Base-by-base conservation (phyloP, 2,113 vertebrate genomes). In the Dolichallabes microphthalmus region DNA sequence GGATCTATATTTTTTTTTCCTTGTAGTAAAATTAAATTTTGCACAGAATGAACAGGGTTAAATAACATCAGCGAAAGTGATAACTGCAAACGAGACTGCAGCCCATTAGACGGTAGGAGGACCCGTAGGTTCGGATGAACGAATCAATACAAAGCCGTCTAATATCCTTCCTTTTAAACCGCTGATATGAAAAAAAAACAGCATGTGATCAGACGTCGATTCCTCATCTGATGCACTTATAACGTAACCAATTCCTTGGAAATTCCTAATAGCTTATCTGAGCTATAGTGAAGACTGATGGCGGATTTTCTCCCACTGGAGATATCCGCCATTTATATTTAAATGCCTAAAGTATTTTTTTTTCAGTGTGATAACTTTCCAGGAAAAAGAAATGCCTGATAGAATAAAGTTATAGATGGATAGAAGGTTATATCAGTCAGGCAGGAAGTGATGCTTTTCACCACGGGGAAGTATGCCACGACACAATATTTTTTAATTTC, bases 141-240 rank as follows among this genome's bases (percentile, higher is more conserved):
- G 69, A 71, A 90, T 90, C 85, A 73, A 90, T 90, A 85, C 74
- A 80, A 87, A 88, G 30, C 83, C 64, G 77, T 64, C 77, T 74
- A 85, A 83, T 57, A 27, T 58, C 80, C 66, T 64, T 60, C 85
- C 39, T 58, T 68, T 80, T 53, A 83, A 83, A 83, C 81, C 45
- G 50, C 74, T 52, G 80, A 77, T 71, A 79, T 66, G 80, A 78
- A 76, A 80, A 78, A 76, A 80, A 66, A 52, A 64, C 30, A 12
- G 2, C 76, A 73, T 45, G 58, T 66, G 85, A 82, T 74, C 39
- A 57, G 61, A 22, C 32, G 53, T 63, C 22, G 9, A 45, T 53
- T 22, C 45, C 64, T 79, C 35, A 35, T 78, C 61, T 73, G 25
- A 32, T 12, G 60, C 80, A 80, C 58, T 86, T 86, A 74, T 83